phyloP scores from a whole-genome alignment of 2,797 vertebrate genomes.

The Stomatorhinus walkeri region DNA sequence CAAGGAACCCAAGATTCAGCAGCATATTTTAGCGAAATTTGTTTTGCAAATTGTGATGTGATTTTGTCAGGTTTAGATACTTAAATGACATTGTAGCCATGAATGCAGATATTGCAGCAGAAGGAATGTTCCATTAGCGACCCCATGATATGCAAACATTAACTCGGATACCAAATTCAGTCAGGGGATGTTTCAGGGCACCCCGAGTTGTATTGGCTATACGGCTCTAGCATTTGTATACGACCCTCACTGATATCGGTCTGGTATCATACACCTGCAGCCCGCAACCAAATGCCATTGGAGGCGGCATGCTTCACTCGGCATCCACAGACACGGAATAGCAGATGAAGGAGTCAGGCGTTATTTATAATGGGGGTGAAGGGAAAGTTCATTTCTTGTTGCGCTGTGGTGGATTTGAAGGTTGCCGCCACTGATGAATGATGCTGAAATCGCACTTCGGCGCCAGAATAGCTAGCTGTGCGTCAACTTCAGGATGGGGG shows the following conservation, averaged over 20 bases:
- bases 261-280: background rate
- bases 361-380: slow-evolving; percentile 20
- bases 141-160: background rate
- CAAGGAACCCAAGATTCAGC: background rate
- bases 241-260: background rate
- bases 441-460: background rate
- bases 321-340: background rate
- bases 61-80: background rate
- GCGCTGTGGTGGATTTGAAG: slow-evolving; percentile 7
- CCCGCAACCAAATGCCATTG: background rate
- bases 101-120: background rate
- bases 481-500: background rate
- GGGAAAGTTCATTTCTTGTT: slow-evolving; percentile 14
- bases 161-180: background rate
- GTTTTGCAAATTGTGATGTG: background rate
- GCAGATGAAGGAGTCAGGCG: background rate
- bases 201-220: background rate
- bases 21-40: background rate
- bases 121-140: background rate
- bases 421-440: slow-evolving; percentile 10
- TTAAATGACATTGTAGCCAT: background rate
- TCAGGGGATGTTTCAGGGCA: background rate
- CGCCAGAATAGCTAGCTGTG: background rate
- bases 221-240: background rate
- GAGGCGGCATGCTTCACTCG: background rate